A percentile compares a stretch with the other conserved stretches of the same genome.
phyloP scores from a whole-genome alignment of 2,797 vertebrate genomes.

The Synaphobranchus kaupii region DNA sequence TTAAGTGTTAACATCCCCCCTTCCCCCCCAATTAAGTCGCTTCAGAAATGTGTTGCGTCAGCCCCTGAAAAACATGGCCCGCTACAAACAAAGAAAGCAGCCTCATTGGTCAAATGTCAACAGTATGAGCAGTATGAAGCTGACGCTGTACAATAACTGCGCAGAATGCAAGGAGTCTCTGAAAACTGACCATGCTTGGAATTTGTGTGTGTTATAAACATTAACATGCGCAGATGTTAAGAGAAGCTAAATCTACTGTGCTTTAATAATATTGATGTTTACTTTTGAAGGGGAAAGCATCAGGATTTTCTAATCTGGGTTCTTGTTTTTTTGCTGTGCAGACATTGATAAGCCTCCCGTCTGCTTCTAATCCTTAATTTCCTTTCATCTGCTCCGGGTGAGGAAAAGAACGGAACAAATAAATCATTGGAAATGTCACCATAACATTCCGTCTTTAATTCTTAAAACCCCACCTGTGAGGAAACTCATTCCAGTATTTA shows the following conservation, averaged over 20 bases:
- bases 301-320: not conserved
- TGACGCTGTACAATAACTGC: no score
- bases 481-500: not conserved
- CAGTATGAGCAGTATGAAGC: not conserved
- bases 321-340: not conserved
- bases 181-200: not conserved
- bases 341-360: conserved; percentile 1
- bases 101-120: not conserved
- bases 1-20: not conserved
- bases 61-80: not conserved
- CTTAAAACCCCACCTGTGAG: not conserved
- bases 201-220: not conserved
- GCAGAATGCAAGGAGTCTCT: no score
- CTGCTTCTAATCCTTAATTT: not conserved
- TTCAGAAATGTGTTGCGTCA: not conserved
- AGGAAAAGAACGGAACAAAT: not conserved
- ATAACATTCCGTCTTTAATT: not conserved
- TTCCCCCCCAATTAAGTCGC: not conserved
- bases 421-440: not conserved
- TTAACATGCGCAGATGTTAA: not conserved
- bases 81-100: not conserved
- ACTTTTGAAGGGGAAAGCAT: not conserved
- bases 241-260: not conserved
- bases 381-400: not conserved
- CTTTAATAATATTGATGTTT: not conserved